Evolutionary conservation across 2,888 invertebrate species (phyloP).

Genomic region (Drosophila colorata): DNA sequence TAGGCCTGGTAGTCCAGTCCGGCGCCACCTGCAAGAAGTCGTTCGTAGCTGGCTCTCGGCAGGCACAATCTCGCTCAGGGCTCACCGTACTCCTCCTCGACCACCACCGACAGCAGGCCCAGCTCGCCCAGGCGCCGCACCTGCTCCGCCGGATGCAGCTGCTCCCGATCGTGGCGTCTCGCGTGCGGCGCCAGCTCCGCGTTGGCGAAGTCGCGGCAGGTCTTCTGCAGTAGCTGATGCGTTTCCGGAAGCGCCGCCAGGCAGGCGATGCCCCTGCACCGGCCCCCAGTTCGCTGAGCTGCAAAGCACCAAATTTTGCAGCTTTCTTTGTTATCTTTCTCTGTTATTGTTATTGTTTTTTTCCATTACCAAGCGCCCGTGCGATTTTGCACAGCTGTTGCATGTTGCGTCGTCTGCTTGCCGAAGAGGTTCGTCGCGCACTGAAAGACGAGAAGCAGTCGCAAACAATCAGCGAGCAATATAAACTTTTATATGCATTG

Average conservation of each 20-base stretch:
- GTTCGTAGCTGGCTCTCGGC: not conserved
- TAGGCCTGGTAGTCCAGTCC: conserved; percentile 96
- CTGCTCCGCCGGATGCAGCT: conserved; percentile 92
- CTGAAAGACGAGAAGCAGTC: conserved; percentile 29
- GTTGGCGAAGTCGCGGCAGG: conserved; percentile 95
- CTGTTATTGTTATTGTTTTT: conserved; percentile 3
- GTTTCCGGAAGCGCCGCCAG: conserved; percentile 92
- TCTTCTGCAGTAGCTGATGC: conserved; percentile 95
- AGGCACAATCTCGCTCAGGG: not conserved
- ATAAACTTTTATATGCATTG: conserved; percentile 52
- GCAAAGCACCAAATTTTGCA: not conserved
- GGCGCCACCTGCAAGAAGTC: conserved; percentile 88
- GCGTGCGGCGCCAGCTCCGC: conserved; percentile 95
- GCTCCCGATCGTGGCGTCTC: conserved; percentile 92
- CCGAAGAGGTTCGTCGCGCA: conserved; percentile 25
- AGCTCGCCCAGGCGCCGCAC: conserved; percentile 96
- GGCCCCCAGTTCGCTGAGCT: conserved; percentile 84
- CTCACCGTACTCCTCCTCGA: conserved; percentile 90
- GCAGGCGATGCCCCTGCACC: conserved; percentile 88
- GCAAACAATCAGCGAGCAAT: conserved; percentile 8
- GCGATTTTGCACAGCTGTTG: conserved; percentile 47
- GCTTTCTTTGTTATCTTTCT: not conserved
- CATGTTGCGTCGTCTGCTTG: conserved; percentile 43
- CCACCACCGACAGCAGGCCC: conserved; percentile 93
- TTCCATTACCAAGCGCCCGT: conserved; percentile 53